These are phyloP conservation scores for Triplophysa siluroides DNA, from an alignment of 2,113 vertebrate genomes.

Conservation along the genomic window DNA sequence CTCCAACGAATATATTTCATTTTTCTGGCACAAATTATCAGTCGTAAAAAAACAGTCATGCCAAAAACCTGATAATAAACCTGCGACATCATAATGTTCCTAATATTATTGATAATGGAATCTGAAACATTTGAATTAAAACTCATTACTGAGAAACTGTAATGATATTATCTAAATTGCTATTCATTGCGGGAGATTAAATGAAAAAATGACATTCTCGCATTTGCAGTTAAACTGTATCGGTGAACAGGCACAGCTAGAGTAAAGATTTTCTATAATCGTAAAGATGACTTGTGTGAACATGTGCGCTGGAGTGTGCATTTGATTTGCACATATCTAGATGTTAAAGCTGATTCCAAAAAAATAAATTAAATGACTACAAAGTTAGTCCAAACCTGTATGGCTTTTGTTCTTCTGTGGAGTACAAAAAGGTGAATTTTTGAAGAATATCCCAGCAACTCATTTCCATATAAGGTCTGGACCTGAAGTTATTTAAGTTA, in stretches of 20 bases:
- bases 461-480: too few relatives aligned
- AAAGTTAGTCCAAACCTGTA: too few relatives aligned
- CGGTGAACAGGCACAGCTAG: conserved; percentile 12
- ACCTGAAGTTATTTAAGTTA: too few relatives aligned
- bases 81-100: conserved; percentile 1
- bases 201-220: not conserved
- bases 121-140: conserved; percentile 7
- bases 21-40: not conserved
- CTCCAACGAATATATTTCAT: not conserved
- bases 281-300: conserved; percentile 36
- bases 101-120: conserved; percentile 26
- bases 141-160: conserved; percentile 30
- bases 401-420: too few relatives aligned
- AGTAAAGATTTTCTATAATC: conserved; percentile 14
- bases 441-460: too few relatives aligned
- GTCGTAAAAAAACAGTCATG: not conserved
- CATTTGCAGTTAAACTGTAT: conserved; percentile 32
- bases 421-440: too few relatives aligned
- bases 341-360: not conserved
- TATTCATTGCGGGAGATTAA: conserved; percentile 13
- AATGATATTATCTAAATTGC: conserved; percentile 32
- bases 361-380: too few relatives aligned
- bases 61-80: not conserved
- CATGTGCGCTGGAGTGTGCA: conserved; percentile 2
- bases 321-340: not conserved